These are phyloP conservation scores for Ceratotherium simum DNA, from an alignment of 2,113 vertebrate genomes.

Conservation along the genomic window DNA sequence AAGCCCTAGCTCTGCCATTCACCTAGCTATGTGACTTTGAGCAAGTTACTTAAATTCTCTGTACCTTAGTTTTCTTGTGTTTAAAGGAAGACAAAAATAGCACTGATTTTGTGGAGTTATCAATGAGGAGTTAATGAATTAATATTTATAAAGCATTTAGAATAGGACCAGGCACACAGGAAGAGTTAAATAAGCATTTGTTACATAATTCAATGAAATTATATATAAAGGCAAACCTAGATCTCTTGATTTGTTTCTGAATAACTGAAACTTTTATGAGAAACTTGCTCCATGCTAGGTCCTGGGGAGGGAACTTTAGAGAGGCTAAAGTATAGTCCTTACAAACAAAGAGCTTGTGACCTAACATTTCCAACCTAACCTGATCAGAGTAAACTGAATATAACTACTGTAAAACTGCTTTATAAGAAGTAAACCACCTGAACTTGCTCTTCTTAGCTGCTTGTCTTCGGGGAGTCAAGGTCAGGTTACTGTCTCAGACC, in stretches of 20 bases:
- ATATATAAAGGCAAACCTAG: neutral
- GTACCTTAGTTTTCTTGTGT: neutral
- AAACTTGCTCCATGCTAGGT: neutral
- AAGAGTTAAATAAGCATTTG: neutral
- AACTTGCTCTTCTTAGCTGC: neutral
- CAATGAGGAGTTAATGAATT: neutral
- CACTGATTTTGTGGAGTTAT: neutral
- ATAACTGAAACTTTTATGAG: neutral
- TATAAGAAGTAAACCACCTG: neutral
- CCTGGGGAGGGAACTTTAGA: neutral
- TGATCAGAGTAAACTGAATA: neutral
- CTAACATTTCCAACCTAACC: neutral
- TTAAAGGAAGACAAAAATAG: neutral
- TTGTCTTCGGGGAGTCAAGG: neutral
- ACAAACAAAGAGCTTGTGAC: neutral
- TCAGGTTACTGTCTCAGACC: neutral
- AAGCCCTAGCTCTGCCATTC: neutral
- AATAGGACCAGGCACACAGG: neutral
- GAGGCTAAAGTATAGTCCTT: neutral
- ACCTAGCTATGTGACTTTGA: neutral
- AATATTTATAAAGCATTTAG: neutral
- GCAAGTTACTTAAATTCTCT: neutral
- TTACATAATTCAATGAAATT: conserved; percentile 20
- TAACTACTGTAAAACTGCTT: neutral
- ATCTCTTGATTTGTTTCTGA: neutral